Evolutionary conservation across 2,888 invertebrate species (phyloP).

Genomic region (Nesidiocoris tenuis): DNA sequence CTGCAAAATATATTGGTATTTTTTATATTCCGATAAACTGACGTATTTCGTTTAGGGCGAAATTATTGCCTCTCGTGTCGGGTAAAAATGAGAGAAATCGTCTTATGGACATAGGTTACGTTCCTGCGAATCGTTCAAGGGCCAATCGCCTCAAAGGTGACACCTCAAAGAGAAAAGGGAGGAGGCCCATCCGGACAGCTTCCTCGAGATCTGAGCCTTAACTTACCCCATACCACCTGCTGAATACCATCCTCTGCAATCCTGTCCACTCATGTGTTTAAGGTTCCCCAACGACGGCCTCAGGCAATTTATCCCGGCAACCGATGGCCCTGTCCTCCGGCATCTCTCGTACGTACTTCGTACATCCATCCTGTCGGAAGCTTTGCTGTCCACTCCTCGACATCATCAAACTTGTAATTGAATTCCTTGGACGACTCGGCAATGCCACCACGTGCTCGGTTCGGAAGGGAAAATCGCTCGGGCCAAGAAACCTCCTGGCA

Average conservation of each 20-base stretch:
- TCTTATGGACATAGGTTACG: no score
- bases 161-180: not conserved
- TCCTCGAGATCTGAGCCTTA: not conserved
- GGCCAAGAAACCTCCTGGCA: not conserved
- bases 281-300: not conserved
- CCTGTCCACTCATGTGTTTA: not conserved
- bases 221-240: not conserved
- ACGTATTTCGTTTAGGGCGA: no score
- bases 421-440: slow-evolving; percentile 24
- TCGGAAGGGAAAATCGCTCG: not conserved
- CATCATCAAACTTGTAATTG: slow-evolving; percentile 44
- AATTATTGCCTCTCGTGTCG: no score
- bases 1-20: no score
- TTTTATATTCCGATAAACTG: no score
- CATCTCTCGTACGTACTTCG: not conserved
- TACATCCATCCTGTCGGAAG: not conserved
- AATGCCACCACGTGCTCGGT: not conserved
- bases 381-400: slow-evolving; percentile 12
- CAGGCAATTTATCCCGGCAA: not conserved
- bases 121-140: no score
- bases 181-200: not conserved
- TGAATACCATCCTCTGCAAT: not conserved
- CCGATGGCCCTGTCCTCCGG: not conserved
- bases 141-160: not conserved
- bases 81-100: no score